phyloP scores from a whole-genome alignment of 2,113 vertebrate genomes.

The Istiophorus platypterus region DNA sequence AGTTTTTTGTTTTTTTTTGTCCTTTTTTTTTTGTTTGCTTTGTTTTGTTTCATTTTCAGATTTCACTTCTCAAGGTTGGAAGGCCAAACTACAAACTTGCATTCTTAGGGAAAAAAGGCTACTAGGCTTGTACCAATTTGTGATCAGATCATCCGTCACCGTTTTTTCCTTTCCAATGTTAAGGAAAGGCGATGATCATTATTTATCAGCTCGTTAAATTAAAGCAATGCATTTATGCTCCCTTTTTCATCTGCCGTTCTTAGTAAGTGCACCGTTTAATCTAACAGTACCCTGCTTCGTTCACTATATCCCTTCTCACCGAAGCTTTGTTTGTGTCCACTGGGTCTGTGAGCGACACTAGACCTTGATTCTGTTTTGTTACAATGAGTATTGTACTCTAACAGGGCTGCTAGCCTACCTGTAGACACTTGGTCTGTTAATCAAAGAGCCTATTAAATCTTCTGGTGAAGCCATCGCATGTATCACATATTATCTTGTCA shows the following conservation, averaged over 20 bases:
- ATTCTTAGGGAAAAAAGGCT: background rate
- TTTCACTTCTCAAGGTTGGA: background rate
- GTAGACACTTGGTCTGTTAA: background rate
- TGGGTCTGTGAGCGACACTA: background rate
- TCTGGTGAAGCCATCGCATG: background rate
- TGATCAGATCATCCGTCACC: background rate
- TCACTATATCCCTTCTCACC: background rate
- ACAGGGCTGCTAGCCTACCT: too few relatives aligned
- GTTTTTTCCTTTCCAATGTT: background rate
- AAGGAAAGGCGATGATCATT: background rate
- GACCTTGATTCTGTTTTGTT: background rate
- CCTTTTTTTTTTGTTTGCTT: background rate
- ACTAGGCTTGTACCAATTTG: background rate
- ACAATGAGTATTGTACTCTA: too few relatives aligned
- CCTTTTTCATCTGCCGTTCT: background rate
- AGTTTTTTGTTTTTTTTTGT: background rate
- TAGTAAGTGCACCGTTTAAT: background rate
- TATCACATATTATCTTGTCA: slow-evolving; percentile 15
- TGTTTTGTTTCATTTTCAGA: background rate
- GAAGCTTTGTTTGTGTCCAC: background rate
- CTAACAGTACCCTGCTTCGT: background rate
- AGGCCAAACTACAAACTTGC: background rate
- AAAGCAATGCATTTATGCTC: background rate
- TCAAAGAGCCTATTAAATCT: slow-evolving; percentile 14
- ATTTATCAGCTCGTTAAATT: background rate